phyloP scores from a whole-genome alignment of 2,797 vertebrate genomes.

The Melanotaenia trifasciata region DNA sequence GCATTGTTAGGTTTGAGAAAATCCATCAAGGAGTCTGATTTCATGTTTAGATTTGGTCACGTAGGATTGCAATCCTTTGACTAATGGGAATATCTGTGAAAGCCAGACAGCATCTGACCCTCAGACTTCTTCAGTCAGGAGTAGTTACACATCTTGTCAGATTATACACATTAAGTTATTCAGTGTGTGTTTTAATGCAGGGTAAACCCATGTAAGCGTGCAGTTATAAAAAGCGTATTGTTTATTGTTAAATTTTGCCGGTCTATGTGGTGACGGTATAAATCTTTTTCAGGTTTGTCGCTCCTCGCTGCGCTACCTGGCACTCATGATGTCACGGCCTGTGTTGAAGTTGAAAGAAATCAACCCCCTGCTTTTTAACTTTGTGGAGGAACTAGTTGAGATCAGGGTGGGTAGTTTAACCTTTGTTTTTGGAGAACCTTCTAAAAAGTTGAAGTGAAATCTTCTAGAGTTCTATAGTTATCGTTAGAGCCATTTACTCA shows the following conservation, averaged over 20 bases:
- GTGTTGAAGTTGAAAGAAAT: constrained; percentile 94
- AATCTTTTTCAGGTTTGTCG: constrained; percentile 89
- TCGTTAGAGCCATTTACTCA: neutral
- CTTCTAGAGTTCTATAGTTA: neutral
- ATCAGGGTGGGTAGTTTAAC: constrained; percentile 87
- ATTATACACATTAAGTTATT: neutral
- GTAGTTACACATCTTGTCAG: neutral
- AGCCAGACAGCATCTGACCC: constrained; percentile 10
- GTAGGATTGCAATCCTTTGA: neutral
- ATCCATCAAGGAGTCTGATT: constrained; percentile 1
- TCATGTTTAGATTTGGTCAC: constrained; percentile 11
- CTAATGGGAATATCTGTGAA: constrained; percentile 15
- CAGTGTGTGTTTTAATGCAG: neutral
- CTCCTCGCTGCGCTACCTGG: constrained; percentile 94
- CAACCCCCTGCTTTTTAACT: constrained; percentile 97
- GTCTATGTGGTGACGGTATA: constrained; percentile 25
- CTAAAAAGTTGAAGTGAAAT: neutral
- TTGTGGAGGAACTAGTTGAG: constrained; percentile 97
- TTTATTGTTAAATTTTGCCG: neutral
- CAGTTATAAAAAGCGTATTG: neutral
- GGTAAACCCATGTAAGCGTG: neutral
- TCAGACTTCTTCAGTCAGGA: constrained; percentile 10
- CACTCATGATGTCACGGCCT: constrained; percentile 92
- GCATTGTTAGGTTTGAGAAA: neutral
- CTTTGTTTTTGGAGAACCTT: neutral